Conservation (phyloP, 1,140 invertebrate genomes). For the Trissolcus basalis region DNA sequence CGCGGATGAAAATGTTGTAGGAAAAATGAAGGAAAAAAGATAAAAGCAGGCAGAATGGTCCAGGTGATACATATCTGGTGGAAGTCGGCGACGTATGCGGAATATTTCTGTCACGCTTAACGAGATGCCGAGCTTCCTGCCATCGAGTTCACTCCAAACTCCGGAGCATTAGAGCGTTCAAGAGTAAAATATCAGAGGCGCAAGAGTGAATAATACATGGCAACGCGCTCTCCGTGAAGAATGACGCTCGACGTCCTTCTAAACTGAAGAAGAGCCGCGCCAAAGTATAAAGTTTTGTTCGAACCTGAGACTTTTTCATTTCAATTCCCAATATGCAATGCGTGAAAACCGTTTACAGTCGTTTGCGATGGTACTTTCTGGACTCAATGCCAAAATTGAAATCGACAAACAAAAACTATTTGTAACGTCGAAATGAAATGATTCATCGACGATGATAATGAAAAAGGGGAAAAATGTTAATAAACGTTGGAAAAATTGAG, state of each 20-base stretch:
- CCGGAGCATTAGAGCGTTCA: constrained; percentile 67
- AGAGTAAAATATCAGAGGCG: constrained; percentile 69
- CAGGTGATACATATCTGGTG: constrained; percentile 28
- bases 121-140: constrained; percentile 47
- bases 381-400: too few relatives aligned
- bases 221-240: constrained; percentile 59
- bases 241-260: constrained; percentile 51
- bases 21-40: too few relatives aligned
- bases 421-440: too few relatives aligned
- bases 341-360: too few relatives aligned
- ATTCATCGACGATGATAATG: too few relatives aligned
- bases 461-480: too few relatives aligned
- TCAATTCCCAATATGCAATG: constrained; percentile 7
- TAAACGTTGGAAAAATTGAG: too few relatives aligned
- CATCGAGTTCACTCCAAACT: constrained; percentile 45
- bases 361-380: too few relatives aligned
- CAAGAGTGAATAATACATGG: constrained; percentile 70
- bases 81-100: constrained; percentile 40
- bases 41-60: constrained; percentile 12
- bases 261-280: constrained; percentile 40
- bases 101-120: constrained; percentile 65
- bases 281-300: constrained; percentile 64
- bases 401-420: too few relatives aligned
- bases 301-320: constrained; percentile 40
- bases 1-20: too few relatives aligned